Evolutionary conservation across 2,888 invertebrate species (phyloP).

Genomic region (Drosophila borealis): DNA sequence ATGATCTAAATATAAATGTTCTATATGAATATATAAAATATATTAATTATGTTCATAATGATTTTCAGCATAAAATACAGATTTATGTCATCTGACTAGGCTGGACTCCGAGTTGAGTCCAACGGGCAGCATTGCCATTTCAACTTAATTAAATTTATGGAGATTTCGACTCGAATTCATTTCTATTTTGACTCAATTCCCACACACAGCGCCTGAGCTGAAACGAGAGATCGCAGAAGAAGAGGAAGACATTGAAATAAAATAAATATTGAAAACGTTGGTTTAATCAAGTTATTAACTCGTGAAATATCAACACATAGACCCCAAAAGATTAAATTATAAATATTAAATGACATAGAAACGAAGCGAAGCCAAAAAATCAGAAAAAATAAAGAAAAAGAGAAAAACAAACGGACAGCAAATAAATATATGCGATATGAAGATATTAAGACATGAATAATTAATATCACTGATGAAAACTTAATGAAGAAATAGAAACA

Average conservation of each 20-base stretch:
- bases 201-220: slow-evolving; percentile 64
- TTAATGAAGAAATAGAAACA: slow-evolving; percentile 79
- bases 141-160: slow-evolving; percentile 67
- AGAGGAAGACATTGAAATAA: slow-evolving; percentile 29
- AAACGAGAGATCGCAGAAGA: slow-evolving; percentile 1
- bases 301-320: slow-evolving; percentile 79
- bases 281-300: slow-evolving; percentile 79
- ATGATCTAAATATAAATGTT: neutral
- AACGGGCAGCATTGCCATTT: slow-evolving; percentile 44
- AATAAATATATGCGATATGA: slow-evolving; percentile 72
- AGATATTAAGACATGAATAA: slow-evolving; percentile 81
- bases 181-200: slow-evolving; percentile 48
- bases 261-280: slow-evolving; percentile 54
- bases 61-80: slow-evolving; percentile 5
- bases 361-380: slow-evolving; percentile 41
- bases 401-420: slow-evolving; percentile 48
- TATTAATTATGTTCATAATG: neutral
- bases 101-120: slow-evolving; percentile 10
- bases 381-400: slow-evolving; percentile 15
- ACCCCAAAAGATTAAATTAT: slow-evolving; percentile 70
- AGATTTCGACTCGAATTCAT: slow-evolving; percentile 47
- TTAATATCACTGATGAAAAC: slow-evolving; percentile 82
- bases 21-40: neutral
- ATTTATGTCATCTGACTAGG: slow-evolving; percentile 15
- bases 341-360: slow-evolving; percentile 77